Conservation (phyloP, 2,888 invertebrate genomes). For the Chrysomela aeneicollis region DNA sequence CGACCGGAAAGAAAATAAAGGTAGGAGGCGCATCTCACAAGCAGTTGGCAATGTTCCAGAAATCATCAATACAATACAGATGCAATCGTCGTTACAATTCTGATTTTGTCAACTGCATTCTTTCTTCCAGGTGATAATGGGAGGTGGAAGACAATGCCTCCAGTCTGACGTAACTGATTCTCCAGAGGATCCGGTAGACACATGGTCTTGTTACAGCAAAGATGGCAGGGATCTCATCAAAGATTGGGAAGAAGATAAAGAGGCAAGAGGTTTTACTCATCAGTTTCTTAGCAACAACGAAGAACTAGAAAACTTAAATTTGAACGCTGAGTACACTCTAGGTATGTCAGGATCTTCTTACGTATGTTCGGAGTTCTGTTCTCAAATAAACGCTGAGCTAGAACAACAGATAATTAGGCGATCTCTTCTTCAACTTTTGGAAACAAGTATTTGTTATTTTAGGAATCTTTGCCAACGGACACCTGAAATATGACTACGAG, state of each 20-base stretch:
- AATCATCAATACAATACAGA: too few relatives aligned
- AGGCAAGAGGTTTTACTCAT: constrained; percentile 62
- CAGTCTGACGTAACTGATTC: constrained; percentile 66
- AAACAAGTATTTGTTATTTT: too few relatives aligned
- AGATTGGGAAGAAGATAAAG: constrained; percentile 70
- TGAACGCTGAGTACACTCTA: constrained; percentile 76
- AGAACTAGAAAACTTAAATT: constrained; percentile 69
- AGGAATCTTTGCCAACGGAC: constrained; percentile 84
- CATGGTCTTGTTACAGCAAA: constrained; percentile 67
- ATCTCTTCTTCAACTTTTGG: too few relatives aligned
- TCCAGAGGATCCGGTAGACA: constrained; percentile 62
- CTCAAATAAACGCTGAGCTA: too few relatives aligned
- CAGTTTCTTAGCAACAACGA: constrained; percentile 73
- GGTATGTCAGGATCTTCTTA: too few relatives aligned
- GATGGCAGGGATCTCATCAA: constrained; percentile 80
- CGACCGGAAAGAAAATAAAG: constrained; percentile 79
- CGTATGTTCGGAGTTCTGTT: too few relatives aligned
- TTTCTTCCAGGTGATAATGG: constrained; percentile 77
- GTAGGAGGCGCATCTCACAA: too few relatives aligned
- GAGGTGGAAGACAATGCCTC: constrained; percentile 80
- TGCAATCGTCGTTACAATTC: too few relatives aligned
- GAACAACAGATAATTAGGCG: too few relatives aligned
- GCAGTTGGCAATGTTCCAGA: too few relatives aligned
- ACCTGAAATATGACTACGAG: constrained; percentile 77
- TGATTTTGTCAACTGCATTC: too few relatives aligned